These are phyloP conservation scores for Cheilosia soror DNA, from an alignment of 2,888 invertebrate species.

Conservation along the genomic window DNA sequence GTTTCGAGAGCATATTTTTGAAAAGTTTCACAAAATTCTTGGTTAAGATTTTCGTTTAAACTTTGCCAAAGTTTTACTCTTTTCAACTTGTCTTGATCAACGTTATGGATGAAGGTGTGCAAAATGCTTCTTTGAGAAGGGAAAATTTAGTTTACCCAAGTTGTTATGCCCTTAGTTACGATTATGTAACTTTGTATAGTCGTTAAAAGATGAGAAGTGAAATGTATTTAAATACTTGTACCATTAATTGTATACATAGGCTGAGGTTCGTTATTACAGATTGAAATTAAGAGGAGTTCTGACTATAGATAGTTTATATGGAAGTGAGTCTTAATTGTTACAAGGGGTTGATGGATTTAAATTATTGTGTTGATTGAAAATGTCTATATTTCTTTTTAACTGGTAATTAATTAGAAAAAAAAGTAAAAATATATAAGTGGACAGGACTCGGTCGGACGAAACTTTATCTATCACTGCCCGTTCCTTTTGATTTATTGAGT, in stretches of 20 bases:
- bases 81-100: neutral
- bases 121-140: neutral
- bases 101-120: neutral
- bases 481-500: too few species aligned
- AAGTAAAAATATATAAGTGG: too few species aligned
- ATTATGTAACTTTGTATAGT: constrained; percentile 10
- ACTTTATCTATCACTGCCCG: too few species aligned
- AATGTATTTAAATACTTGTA: constrained; percentile 7
- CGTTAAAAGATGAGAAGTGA: neutral
- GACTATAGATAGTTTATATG: constrained; percentile 25
- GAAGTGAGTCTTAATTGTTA: constrained; percentile 1
- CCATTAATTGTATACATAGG: neutral
- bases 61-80: constrained; percentile 38
- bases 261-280: constrained; percentile 7
- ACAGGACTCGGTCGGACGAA: too few species aligned
- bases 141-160: constrained; percentile 13
- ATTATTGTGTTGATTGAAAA: too few species aligned
- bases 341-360: too few species aligned
- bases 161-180: constrained; percentile 11
- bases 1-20: constrained; percentile 64
- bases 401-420: too few species aligned
- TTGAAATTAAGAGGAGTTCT: constrained; percentile 19
- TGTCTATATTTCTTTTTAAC: too few species aligned
- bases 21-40: constrained; percentile 60
- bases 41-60: constrained; percentile 58